These are phyloP conservation scores for Percopsis omiscomaycus DNA, from an alignment of 2,797 vertebrate genomes.

Conservation along the genomic window DNA sequence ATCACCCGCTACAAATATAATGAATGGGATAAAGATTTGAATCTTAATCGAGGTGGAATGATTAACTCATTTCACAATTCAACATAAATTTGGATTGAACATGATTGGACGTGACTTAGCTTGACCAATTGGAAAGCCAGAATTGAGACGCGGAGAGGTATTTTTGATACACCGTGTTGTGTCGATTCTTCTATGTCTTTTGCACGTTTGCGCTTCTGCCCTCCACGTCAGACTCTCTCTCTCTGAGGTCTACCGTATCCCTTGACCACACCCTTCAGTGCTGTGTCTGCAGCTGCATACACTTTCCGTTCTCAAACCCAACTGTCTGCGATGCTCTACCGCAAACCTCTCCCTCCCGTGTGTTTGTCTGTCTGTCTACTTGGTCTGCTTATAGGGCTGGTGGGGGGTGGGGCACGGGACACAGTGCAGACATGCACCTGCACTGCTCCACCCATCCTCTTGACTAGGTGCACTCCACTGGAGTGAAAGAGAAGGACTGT, in stretches of 20 bases:
- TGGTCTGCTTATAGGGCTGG: constrained; percentile 42
- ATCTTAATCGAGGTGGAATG: too few relatives aligned
- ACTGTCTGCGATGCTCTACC: constrained; percentile 15
- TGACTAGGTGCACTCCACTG: constrained; percentile 31
- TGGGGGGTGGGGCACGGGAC: constrained; percentile 46
- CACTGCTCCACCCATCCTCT: constrained; percentile 20
- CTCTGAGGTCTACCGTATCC: constrained; percentile 8
- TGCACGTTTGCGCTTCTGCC: background rate
- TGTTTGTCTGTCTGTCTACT: constrained; percentile 26
- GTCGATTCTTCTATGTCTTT: background rate
- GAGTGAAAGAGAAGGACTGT: constrained; percentile 21
- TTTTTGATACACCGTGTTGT: background rate
- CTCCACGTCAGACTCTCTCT: background rate
- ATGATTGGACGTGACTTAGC: too few relatives aligned
- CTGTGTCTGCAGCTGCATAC: constrained; percentile 19
- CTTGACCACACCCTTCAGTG: background rate
- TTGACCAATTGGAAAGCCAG: background rate
- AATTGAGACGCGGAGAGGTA: background rate
- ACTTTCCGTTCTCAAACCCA: constrained; percentile 38
- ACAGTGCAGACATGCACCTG: constrained; percentile 39
- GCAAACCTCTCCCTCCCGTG: constrained; percentile 18
- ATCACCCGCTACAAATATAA: too few relatives aligned
- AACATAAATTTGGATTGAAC: too few relatives aligned
- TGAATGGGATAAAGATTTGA: too few relatives aligned
- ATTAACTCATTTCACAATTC: too few relatives aligned